Percentiles rank a stretch among this genome's conserved stretches.
Conservation (phyloP, 2,113 vertebrate genomes). For the Ariopsis seemanni region DNA sequence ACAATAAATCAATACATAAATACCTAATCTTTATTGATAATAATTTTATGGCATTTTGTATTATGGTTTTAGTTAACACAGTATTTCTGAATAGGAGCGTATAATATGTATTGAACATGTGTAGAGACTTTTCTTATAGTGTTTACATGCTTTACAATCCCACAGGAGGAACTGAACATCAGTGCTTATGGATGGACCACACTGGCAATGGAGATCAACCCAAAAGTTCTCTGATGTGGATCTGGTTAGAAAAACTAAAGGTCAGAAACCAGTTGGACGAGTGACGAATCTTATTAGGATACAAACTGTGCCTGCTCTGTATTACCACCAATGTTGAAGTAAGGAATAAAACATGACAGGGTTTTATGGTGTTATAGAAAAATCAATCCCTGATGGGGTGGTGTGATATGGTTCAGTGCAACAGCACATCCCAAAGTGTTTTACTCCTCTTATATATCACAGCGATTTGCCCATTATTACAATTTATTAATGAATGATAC, state of each 20-base stretch:
- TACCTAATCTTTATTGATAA: not conserved
- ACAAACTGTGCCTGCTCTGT: not conserved
- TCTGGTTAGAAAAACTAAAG: slow-evolving; percentile 71
- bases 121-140: not conserved
- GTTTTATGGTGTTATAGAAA: not conserved
- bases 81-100: too few relatives aligned
- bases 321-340: not conserved
- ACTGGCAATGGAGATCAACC: slow-evolving; percentile 72
- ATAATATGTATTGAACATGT: not conserved
- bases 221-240: slow-evolving; percentile 75
- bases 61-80: too few relatives aligned
- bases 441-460: not conserved
- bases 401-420: not conserved
- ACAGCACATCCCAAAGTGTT: not conserved
- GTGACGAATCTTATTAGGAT: not conserved
- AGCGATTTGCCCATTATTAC: not conserved
- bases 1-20: not conserved
- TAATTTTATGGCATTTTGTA: not conserved
- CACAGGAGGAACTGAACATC: slow-evolving; percentile 75
- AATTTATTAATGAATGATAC: not conserved
- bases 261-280: slow-evolving; percentile 57
- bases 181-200: slow-evolving; percentile 75
- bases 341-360: not conserved
- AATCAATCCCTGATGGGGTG: not conserved
- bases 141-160: not conserved